A percentile compares a stretch with the other conserved stretches of the same genome.
Evolutionary conservation across 2,113 vertebrate genomes (phyloP).

Genomic region (Rhinoptilus africanus): DNA sequence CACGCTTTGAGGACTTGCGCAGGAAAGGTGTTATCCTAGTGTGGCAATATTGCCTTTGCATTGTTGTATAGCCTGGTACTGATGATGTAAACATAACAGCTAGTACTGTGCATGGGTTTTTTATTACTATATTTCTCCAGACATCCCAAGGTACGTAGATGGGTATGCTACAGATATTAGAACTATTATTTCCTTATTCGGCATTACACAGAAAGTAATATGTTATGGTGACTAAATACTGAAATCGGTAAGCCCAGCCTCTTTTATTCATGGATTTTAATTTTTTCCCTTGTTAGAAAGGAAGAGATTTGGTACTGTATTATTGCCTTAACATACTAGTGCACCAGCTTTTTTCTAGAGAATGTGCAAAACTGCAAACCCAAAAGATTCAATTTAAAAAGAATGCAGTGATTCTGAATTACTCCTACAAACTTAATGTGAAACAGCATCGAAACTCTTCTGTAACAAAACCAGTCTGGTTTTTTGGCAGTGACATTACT

Average conservation of each 20-base stretch:
- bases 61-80: fast-evolving
- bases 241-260: background rate
- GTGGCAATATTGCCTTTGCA: background rate
- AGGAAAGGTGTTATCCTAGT: background rate
- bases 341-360: background rate
- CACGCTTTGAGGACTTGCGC: background rate
- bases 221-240: background rate
- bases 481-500: constrained; percentile 34
- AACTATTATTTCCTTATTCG: background rate
- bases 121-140: background rate
- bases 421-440: background rate
- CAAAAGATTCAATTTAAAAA: fast-evolving
- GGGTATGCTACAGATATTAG: background rate
- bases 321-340: background rate
- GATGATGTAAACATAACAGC: background rate
- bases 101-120: background rate
- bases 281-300: background rate
- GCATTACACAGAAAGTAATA: background rate
- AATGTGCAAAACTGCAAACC: background rate
- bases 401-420: background rate
- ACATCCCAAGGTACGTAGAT: background rate
- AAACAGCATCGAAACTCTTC: background rate
- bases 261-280: background rate
- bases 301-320: background rate
- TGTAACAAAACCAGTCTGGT: constrained; percentile 20